Base-by-base conservation (phyloP, 2,797 vertebrate species). In the Eulemur coronatus region DNA sequence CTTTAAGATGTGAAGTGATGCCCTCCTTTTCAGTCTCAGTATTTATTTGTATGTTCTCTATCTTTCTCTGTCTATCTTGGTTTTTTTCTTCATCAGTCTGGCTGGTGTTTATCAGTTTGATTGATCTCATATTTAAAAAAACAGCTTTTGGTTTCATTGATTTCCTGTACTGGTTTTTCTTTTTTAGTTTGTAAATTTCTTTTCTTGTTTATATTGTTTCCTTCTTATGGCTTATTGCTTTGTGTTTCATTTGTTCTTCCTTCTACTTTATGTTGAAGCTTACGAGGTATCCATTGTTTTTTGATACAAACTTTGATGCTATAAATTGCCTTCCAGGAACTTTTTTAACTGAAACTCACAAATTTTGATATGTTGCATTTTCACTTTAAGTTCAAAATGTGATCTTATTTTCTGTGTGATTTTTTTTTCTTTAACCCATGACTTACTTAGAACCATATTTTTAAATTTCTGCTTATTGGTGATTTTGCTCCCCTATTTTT, bases 381-480 rank as follows among this genome's bases (percentile, higher is more conserved):
- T 85, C 22, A 73, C 87, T 75, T 93, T 92, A 72, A 73, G 17
- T 84, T 95, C 35, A 91, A 79, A 97, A 67, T 94, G 48, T 30
- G 78, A 17, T 59, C 92, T 85, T 5, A 82, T 87, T 80, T 87
- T 28, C 8, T 35, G 26, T 65, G 20, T 88, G 35, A 70, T 22
- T 24, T 80, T 88, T 65, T 84, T 59, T 33, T 52, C 14, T 67
- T 73, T 24, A 95, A 46, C 11, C 9, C 26, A 12, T 69, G 20
- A 38, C 18, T 91, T 69, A 84, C 5, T 85, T 92, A 2, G 4
- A 89, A 94, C 69, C 9, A 11, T 55, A 9, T 48, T 81, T 30
- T 88, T 35, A 57, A 78, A 65, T 79, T 89, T 87, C 35, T 78
- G 12, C 41, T 85, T 55, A 30, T 73, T 75, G 84, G 55, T 88